Percentiles rank a stretch among this genome's conserved stretches.
Evolutionary conservation across 2,113 vertebrate species (phyloP).

Genomic region (Coptodon rendalli): DNA sequence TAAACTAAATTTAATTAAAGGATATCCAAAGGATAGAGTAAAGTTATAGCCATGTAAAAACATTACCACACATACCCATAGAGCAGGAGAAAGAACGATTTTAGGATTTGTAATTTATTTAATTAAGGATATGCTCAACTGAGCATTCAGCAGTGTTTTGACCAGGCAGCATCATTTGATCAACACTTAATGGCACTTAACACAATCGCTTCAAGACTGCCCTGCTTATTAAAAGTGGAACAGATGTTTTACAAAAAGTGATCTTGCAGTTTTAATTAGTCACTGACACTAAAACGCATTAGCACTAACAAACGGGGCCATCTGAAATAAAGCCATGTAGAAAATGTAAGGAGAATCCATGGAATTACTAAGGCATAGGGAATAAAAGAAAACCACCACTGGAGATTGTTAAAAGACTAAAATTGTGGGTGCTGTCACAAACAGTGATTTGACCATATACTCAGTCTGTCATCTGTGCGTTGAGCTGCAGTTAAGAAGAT

Average conservation of each 20-base stretch:
- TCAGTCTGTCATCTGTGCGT: slow-evolving; percentile 11
- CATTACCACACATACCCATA: neutral
- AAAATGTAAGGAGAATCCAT: neutral
- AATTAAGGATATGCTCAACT: slow-evolving; percentile 12
- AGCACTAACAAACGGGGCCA: slow-evolving; percentile 22
- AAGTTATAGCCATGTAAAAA: neutral
- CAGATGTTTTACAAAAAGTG: slow-evolving; percentile 64
- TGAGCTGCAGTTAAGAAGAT: slow-evolving; percentile 46
- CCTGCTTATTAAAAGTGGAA: slow-evolving; percentile 59
- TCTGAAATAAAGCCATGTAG: slow-evolving; percentile 41
- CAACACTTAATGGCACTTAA: slow-evolving; percentile 66
- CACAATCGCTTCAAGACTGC: slow-evolving; percentile 60
- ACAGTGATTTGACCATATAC: slow-evolving; percentile 45
- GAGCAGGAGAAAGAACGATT: neutral
- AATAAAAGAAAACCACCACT: slow-evolving; percentile 16
- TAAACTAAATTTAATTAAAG: neutral
- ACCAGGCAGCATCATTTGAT: slow-evolving; percentile 57
- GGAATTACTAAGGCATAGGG: neutral
- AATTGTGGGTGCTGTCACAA: slow-evolving; percentile 41
- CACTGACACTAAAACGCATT: slow-evolving; percentile 63
- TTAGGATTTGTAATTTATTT: neutral
- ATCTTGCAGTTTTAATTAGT: slow-evolving; percentile 66
- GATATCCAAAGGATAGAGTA: neutral
- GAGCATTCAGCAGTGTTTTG: slow-evolving; percentile 41
- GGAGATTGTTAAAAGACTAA: slow-evolving; percentile 20